Base-by-base conservation (phyloP, 2,888 invertebrate genomes). In the Ceriagrion tenellum region DNA sequence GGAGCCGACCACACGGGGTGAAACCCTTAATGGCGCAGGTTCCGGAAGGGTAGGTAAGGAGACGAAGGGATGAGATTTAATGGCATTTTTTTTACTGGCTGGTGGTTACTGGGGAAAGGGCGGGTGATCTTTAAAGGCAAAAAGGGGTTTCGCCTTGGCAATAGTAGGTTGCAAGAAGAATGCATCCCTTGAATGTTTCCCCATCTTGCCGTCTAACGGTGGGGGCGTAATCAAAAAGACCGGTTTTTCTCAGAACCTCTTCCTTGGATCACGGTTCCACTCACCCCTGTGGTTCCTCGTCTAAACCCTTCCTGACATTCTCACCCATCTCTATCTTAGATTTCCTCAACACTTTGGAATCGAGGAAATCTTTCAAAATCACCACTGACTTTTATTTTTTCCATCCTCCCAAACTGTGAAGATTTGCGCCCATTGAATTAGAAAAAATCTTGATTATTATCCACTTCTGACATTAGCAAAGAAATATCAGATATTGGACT, bases 191-290 rank as follows among this genome's bases (percentile, higher is more conserved):
- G 69, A 63, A 93, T 69, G 59, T 30, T 63, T 63, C 59, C 91
- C 63, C 88, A 47, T 88, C 88, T 23, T 26, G 89, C 63, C 47
- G 69, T 47, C 69, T 93, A 93, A 93, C 93, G 93, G 93, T 93
- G 93, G 93, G 69, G 69, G 93, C 74, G 93, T 93, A 69, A 93
- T 69, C 47, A 93, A 93, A 93, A 93, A 93, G 93, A 93, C 93
- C 93, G 93, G 93, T 93, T 93, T 69, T 93, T 35, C 93, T 74
- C 69, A 47, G 69, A 55, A 47, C 93, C 93, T 59, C 91, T 56
- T 63, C 35, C 35, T n/a, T 40, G 35, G 40, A 63, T 35, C 81
- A 81, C 91, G 56, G 35, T 35, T 59, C 59, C 30, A 40, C 91
- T 40, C 91, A 40, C 30, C 59, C 63, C 59, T 91, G 26, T 30